A percentile compares a stretch with the other conserved stretches of the same genome.
phyloP scores from a whole-genome alignment of 2,797 vertebrate species.

The Monodelphis domestica region DNA sequence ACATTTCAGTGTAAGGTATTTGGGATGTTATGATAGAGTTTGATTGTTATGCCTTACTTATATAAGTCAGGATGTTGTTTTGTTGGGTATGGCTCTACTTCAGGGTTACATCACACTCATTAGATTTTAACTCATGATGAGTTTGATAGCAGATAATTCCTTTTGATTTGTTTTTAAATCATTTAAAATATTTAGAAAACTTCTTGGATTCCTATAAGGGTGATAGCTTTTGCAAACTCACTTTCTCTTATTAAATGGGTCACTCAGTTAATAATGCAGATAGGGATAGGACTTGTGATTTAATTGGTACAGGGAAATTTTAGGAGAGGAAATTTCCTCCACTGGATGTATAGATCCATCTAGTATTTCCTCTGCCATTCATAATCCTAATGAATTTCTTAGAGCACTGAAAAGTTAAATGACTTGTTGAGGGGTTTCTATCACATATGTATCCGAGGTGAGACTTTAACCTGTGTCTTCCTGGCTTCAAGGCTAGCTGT shows the following conservation, averaged over 20 bases:
- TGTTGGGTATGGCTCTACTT: neutral
- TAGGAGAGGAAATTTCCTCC: neutral
- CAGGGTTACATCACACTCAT: conserved; percentile 33
- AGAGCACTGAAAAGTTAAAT: neutral
- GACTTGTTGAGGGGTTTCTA: neutral
- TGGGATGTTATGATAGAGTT: neutral
- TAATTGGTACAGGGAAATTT: neutral
- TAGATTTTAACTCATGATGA: conserved; percentile 27
- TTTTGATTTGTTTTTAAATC: conserved; percentile 59
- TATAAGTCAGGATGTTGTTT: neutral
- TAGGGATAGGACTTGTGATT: neutral
- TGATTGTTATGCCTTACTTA: neutral
- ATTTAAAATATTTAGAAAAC: conserved; percentile 29
- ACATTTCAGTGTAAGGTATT: neutral
- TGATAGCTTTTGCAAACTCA: neutral
- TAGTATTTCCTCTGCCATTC: neutral
- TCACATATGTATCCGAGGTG: neutral
- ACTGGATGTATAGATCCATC: neutral
- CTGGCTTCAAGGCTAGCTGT: neutral
- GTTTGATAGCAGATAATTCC: conserved; percentile 43
- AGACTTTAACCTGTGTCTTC: neutral
- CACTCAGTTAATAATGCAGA: neutral
- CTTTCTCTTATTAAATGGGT: conserved; percentile 2
- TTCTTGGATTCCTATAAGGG: conserved; percentile 29
- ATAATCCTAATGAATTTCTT: neutral